phyloP scores from a whole-genome alignment of 2,113 vertebrate genomes.

The Alligator mississippiensis region DNA sequence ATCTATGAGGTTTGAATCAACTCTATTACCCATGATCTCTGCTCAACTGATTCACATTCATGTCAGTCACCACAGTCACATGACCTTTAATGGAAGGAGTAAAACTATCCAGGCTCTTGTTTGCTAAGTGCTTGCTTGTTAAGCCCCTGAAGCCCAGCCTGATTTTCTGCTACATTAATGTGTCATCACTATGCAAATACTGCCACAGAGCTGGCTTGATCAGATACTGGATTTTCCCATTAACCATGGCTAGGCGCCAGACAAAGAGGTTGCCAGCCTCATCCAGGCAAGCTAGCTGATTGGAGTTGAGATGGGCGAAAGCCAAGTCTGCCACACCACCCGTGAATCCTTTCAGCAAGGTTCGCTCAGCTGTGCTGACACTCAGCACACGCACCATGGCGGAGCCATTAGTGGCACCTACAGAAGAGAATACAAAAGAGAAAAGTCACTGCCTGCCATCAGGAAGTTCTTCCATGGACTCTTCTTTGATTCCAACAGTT shows the following conservation, averaged over 20 bases:
- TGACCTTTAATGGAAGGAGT: neutral
- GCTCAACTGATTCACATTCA: too few relatives aligned
- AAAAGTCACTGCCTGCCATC: neutral
- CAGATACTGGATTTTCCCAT: slow-evolving; percentile 95
- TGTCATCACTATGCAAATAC: neutral
- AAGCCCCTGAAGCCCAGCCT: accelerated
- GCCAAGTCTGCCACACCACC: slow-evolving; percentile 94
- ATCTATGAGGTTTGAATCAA: neutral
- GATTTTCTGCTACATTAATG: neutral
- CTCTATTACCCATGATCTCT: neutral
- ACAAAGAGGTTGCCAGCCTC: slow-evolving; percentile 96
- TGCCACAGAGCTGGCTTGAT: accelerated
- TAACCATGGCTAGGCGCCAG: slow-evolving; percentile 92
- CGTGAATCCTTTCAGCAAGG: slow-evolving; percentile 93
- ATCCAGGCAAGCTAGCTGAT: slow-evolving; percentile 93
- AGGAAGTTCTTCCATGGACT: accelerated
- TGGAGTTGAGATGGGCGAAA: slow-evolving; percentile 96
- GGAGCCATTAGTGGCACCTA: slow-evolving; percentile 91
- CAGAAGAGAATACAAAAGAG: neutral
- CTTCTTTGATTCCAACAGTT: neutral
- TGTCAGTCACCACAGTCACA: neutral
- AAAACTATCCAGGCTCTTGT: accelerated
- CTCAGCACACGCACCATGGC: slow-evolving; percentile 95
- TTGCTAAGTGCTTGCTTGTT: neutral
- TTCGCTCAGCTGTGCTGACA: slow-evolving; percentile 87